Conservation (phyloP, 53 echinoderm and acorn worm species). For the Paelopatides confundens region DNA sequence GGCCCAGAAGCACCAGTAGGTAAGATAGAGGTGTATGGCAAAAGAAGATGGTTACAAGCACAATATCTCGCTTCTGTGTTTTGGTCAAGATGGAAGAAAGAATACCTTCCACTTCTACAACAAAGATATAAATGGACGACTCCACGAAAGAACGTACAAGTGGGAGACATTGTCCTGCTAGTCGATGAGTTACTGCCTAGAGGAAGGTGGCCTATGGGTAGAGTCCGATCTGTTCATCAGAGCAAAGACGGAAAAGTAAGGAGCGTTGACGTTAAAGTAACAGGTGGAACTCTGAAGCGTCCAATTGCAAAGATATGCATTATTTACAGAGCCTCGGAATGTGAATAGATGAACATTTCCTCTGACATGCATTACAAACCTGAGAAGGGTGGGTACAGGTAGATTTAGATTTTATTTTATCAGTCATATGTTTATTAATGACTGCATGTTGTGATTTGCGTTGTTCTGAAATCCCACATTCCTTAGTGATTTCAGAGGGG, state of each 20-base stretch:
- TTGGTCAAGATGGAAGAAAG: conserved; percentile 41
- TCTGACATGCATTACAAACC: background rate
- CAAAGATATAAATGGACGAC: conserved; percentile 42
- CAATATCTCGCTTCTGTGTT: conserved; percentile 22
- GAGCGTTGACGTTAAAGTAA: conserved; percentile 47
- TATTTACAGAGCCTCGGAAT: background rate
- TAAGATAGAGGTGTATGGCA: background rate
- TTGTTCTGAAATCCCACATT: background rate
- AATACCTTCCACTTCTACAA: conserved; percentile 29
- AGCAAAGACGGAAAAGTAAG: conserved; percentile 54
- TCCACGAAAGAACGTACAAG: conserved; percentile 42
- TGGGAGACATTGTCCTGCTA: conserved; percentile 49
- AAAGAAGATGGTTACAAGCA: conserved; percentile 40
- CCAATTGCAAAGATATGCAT: conserved; percentile 48
- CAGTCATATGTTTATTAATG: background rate
- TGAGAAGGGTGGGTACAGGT: conserved; percentile 38
- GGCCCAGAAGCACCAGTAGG: conserved; percentile 6
- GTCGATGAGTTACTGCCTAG: conserved; percentile 41
- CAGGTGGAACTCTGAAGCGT: conserved; percentile 23
- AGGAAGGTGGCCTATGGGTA: conserved; percentile 60
- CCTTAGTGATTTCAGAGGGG: conserved; percentile 22
- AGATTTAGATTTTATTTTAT: too few relatives aligned
- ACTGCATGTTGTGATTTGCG: background rate
- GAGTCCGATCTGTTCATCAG: conserved; percentile 10
- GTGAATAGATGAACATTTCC: conserved; percentile 14